phyloP scores from a whole-genome alignment of 2,113 vertebrate genomes.

The Cercopithecus mona region DNA sequence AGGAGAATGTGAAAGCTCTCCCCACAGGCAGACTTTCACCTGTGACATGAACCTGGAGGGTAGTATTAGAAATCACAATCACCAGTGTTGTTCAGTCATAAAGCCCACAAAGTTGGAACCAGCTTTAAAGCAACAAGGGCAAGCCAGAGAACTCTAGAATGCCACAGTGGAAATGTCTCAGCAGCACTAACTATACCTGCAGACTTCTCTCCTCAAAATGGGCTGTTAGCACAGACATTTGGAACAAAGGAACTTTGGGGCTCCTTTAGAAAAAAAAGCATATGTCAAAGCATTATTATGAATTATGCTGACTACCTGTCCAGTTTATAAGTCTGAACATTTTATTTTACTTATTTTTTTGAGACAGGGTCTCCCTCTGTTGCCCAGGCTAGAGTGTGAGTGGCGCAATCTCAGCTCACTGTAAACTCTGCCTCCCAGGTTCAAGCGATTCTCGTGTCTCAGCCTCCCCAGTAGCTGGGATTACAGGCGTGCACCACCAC shows the following conservation, averaged over 20 bases:
- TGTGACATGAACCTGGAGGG: neutral
- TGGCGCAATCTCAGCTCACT: too few species aligned
- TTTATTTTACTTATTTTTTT: neutral
- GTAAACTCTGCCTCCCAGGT: too few species aligned
- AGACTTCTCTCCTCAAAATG: neutral
- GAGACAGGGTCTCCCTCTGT: too few species aligned
- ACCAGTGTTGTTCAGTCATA: neutral
- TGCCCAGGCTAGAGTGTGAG: too few species aligned
- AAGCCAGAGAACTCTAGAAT: neutral
- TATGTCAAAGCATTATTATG: neutral
- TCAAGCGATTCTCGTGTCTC: too few species aligned
- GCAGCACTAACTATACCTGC: neutral
- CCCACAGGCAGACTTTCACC: neutral
- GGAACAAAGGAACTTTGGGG: neutral
- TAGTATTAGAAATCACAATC: neutral
- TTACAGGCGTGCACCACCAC: too few species aligned
- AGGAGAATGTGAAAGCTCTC: conserved; percentile 28
- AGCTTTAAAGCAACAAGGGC: neutral
- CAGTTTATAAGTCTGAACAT: conserved; percentile 15
- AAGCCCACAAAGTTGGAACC: neutral
- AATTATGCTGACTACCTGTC: neutral
- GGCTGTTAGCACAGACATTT: neutral
- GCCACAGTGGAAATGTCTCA: neutral
- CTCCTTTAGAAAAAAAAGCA: conserved; percentile 44
- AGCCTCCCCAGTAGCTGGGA: too few species aligned